Conservation (phyloP, 2,797 vertebrate species). For the Spinus pinus region DNA sequence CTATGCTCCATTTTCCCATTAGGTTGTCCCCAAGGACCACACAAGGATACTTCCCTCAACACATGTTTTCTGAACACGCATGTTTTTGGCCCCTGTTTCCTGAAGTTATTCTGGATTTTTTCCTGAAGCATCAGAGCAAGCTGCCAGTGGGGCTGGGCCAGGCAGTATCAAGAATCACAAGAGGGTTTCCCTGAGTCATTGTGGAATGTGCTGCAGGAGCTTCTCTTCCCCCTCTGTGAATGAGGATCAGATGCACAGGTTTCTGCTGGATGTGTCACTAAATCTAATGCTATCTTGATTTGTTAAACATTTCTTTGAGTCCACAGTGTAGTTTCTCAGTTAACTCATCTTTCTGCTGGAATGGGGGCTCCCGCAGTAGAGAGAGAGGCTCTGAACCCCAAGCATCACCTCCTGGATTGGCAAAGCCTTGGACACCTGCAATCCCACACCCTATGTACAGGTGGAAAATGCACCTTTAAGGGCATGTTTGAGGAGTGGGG, state of each 20-base stretch:
- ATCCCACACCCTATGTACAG: fast-evolving
- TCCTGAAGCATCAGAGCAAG: background rate
- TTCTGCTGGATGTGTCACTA: background rate
- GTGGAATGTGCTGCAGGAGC: background rate
- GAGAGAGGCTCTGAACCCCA: background rate
- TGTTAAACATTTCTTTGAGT: background rate
- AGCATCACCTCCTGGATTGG: background rate
- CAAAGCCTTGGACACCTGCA: background rate
- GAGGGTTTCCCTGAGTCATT: background rate
- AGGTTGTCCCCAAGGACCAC: background rate
- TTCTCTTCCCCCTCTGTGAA: background rate
- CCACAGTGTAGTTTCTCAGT: background rate
- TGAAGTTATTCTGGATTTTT: background rate
- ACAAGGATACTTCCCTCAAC: background rate
- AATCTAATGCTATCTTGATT: background rate
- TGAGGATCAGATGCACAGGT: background rate
- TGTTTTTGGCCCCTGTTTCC: background rate
- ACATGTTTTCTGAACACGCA: background rate
- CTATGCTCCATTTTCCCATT: background rate
- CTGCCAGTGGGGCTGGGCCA: background rate
- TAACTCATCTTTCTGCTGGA: background rate
- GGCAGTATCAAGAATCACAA: fast-evolving
- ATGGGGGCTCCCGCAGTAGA: background rate
- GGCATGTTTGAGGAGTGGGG: background rate
- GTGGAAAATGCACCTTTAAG: background rate